Base-by-base conservation (phyloP, 2,113 vertebrate species). In the Cyanoramphus novaezelandiae region DNA sequence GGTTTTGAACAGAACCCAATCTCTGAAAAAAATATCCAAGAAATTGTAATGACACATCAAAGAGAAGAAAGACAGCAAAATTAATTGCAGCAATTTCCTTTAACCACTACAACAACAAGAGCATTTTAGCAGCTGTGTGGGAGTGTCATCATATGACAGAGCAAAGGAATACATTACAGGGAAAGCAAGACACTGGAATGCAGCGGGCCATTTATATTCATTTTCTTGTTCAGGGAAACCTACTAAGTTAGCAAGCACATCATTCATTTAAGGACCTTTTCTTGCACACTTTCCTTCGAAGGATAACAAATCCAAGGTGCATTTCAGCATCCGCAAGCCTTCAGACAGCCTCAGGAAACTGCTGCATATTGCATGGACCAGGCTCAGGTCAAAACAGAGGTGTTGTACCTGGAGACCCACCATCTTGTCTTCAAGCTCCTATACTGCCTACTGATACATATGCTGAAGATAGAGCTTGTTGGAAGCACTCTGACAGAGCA, bases 51-150 rank as follows among this genome's bases (percentile, higher is more conserved):
- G 71, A 88, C 72, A 97, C 97, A 98, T 98, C 97, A 98, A 98
- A 98, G 96, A 88, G 89, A 92, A 82, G 95, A 96, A 60, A 97
- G 77, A 95, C 74, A 85, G 63, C 88, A 95, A 97, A 98, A 98
- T 97, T 98, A 98, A 98, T 97, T 97, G 82, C 95, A 95, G 94
- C 63, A 86, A 96, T 97, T 98, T 98, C 94, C 96, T 98, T 94
- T 95, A 96, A 93, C 91, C 82, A 92, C 90, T 95, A 83, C 79
- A 97, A 95, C 47, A 90, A 93, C 5, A 85, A 74, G 86, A 97
- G 78, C 90, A 71, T 85, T 96, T 94, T 87, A 96, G 93, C 94
- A 95, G 87, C 63, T 95, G 85, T 95, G 97, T 97, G 95, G 98
- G 98, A 98, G 97, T 94, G 84, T 94, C 90, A 90, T 89, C 82